Percentiles rank a stretch among this genome's conserved stretches.
Conservation (phyloP, 2,113 vertebrate genomes). For the Aphyosemion australe region DNA sequence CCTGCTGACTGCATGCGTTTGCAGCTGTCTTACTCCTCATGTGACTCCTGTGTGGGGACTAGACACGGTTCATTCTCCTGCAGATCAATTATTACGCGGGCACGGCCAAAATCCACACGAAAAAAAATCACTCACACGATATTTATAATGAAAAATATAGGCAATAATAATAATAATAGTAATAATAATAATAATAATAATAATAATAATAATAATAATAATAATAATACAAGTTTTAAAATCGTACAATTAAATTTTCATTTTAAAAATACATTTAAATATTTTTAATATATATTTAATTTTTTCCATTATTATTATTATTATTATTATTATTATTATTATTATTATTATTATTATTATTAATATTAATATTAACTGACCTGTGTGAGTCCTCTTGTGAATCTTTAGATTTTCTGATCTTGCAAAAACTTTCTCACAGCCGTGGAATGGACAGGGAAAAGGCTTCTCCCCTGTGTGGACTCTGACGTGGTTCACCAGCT, state of each 20-base stretch:
- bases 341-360: constrained; percentile 25
- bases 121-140: neutral
- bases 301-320: neutral
- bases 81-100: constrained; percentile 1
- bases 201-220: neutral
- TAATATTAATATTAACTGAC: constrained; percentile 58
- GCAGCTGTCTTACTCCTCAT: constrained; percentile 28
- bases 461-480: constrained; percentile 78
- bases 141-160: neutral
- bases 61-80: neutral
- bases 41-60: constrained; percentile 24
- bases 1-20: constrained; percentile 44
- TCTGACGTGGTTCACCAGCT: constrained; percentile 78
- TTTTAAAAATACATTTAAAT: neutral
- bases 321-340: constrained; percentile 5
- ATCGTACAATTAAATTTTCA: no score
- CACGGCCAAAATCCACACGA: neutral
- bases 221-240: constrained; percentile 1
- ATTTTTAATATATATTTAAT: neutral
- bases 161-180: neutral
- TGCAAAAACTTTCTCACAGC: constrained; percentile 79
- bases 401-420: constrained; percentile 82
- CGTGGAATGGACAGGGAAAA: constrained; percentile 71
- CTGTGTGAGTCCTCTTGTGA: constrained; percentile 82
- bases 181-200: neutral